Evolutionary conservation across 2,797 vertebrate genomes (phyloP), one percentile per base, ranked within the genome.

Genomic region (Basileuterus tristriatus): DNA sequence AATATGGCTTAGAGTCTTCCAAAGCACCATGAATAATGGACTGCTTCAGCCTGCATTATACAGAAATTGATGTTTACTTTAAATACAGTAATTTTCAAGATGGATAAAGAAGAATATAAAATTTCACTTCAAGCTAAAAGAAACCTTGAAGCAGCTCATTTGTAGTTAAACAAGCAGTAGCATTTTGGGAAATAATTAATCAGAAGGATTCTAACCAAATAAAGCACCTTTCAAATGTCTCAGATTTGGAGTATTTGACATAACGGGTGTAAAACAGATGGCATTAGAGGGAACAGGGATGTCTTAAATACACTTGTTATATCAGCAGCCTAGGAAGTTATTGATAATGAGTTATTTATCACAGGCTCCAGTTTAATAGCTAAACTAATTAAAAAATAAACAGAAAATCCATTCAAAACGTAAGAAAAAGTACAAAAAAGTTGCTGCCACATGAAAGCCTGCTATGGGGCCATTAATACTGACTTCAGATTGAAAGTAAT

Each of bases 231-330:
- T 37, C 41, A 39, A 79, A 39, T 50, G 41, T 24, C 78, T 92
- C 11, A 1, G 60, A 83, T 88, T 65, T 72, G 56, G 64, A 75
- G 30, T 72, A 17, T 68, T 70, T 88, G 79, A 74, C 34, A 67
- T 26, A 70, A 87, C 4, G 59, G 23, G 56, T 71, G 34, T 75
- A 71, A 94, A 97, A 91, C 69, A 96, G 80, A 95, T 60, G 72
- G 72, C 49, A 82, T 9, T 32, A 90, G 60, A 89, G 22, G 43
- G 68, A 94, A 91, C 22, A 93, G 59, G 44, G 71, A 87, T 90
- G 34, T 65, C 69, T 95, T 82, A 89, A 91, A 94, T 15, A 83
- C 22, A 88, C 27, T 91, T 74, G 52, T 81, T 79, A 6, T 34
- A 90, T 52, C 81, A 94, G 27, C 90, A 94, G 72, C 39, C 32